Evolutionary conservation across 2,888 invertebrate species (phyloP), one percentile per base, ranked within the genome.

Genomic region (Parnassius glacialis): DNA sequence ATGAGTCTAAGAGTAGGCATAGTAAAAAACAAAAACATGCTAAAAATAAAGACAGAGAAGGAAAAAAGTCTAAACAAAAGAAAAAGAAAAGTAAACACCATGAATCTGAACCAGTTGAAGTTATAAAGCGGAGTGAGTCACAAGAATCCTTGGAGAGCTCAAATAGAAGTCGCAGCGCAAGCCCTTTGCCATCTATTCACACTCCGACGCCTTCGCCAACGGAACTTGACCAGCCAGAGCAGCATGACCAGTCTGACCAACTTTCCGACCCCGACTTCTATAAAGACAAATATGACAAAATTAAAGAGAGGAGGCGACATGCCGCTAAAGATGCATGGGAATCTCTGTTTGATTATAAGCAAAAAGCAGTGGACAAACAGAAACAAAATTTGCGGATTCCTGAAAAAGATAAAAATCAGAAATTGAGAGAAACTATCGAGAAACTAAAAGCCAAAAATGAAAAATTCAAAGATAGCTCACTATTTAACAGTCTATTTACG

Each of bases 391-490:
- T 83, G 25, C 73, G 79, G 52, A 70, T 83, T 54, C 84, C 87
- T 1, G 91, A 88, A 67, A 92, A 87, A 71, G 91, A 92, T 20
- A 92, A 92, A 74, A 92, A 92, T 74, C 86, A 87, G 64, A 92
- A 92, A 65, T 73, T 92, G 43, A 80, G 87, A 53, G 92, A 92
- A 75, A 94, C 94, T 0, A 94, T 94, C 59, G 94, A 94, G 78
- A 94, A 94, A 75, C 74, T 94, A 12, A 94, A 94, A 80, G 93
- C 93, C 11, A 94, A 93, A 77, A 93, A 93, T 75, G 93, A 93
- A 71, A 92, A 93, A 62, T 90, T 88, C 62, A 92, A 90, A 69
- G 88, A 89, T 16, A 69, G 79, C 54, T 72, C 84, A 12, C 65
- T 84, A 48, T 85, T 84, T 52, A 86, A 84, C 64, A 83, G 78